Evolutionary conservation across 1,140 invertebrate species (phyloP).

Genomic region (Teleopsis dalmanni): DNA sequence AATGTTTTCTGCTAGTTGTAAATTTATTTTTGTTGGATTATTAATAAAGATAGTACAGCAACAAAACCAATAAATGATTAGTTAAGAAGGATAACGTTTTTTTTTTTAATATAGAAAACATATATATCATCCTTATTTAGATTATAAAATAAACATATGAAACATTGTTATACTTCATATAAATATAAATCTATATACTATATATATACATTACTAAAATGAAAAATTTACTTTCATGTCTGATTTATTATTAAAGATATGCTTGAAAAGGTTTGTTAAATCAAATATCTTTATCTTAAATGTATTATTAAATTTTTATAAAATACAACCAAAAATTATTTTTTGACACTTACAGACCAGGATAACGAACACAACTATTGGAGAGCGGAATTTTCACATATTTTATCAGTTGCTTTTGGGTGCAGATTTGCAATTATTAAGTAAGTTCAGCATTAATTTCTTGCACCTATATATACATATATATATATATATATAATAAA

Average conservation of each 20-base stretch:
- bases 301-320: constrained; percentile 4
- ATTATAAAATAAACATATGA: too few relatives aligned
- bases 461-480: not conserved
- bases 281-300: not conserved
- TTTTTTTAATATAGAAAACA: not conserved
- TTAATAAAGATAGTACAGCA: too few relatives aligned
- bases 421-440: constrained; percentile 69
- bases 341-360: constrained; percentile 54
- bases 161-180: too few relatives aligned
- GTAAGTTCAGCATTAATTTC: too few relatives aligned
- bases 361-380: constrained; percentile 61
- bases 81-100: too few relatives aligned
- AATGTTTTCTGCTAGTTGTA: too few relatives aligned
- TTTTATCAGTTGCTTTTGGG: constrained; percentile 78
- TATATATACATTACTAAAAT: too few relatives aligned
- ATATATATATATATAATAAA: not conserved
- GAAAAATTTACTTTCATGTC: constrained; percentile 19
- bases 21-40: too few relatives aligned
- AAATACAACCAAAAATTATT: not conserved
- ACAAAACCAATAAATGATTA: too few relatives aligned
- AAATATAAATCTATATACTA: too few relatives aligned
- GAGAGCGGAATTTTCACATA: constrained; percentile 84
- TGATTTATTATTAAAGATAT: constrained; percentile 54
- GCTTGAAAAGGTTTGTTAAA: constrained; percentile 63
- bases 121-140: not conserved